Percentiles rank a stretch among this genome's conserved stretches.
Conservation (phyloP, 2,797 vertebrate genomes). For the Rhinichthys osculus region DNA sequence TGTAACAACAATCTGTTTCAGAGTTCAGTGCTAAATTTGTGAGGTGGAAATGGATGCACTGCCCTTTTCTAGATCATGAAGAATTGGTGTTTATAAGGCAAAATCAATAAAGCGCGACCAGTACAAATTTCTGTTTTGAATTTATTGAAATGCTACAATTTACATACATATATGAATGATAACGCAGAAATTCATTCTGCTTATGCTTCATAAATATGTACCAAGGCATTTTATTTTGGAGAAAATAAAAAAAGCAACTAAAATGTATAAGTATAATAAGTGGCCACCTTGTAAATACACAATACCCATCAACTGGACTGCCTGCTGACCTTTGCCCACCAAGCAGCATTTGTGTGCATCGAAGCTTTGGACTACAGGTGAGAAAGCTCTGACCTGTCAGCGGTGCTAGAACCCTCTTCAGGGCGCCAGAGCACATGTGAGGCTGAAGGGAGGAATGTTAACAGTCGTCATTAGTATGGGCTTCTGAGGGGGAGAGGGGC, state of each 20-base stretch:
- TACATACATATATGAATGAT: background rate
- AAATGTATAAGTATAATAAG: background rate
- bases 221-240: background rate
- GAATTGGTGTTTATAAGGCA: background rate
- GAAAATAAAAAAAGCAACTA: background rate
- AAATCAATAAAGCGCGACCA: background rate
- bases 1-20: background rate
- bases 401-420: constrained; percentile 30
- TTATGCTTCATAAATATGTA: background rate
- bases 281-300: background rate
- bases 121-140: too few relatives aligned
- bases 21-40: background rate
- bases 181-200: background rate
- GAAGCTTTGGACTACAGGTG: constrained; percentile 37
- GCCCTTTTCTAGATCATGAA: background rate
- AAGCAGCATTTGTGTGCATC: background rate
- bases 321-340: constrained; percentile 27
- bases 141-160: background rate
- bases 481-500: constrained; percentile 52
- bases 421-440: constrained; percentile 51
- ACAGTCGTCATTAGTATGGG: constrained; percentile 59
- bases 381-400: constrained; percentile 34
- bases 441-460: constrained; percentile 57
- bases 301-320: constrained; percentile 1
- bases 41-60: background rate